Evolutionary conservation across 2,113 vertebrate species (phyloP).

Genomic region (Otus sunia): DNA sequence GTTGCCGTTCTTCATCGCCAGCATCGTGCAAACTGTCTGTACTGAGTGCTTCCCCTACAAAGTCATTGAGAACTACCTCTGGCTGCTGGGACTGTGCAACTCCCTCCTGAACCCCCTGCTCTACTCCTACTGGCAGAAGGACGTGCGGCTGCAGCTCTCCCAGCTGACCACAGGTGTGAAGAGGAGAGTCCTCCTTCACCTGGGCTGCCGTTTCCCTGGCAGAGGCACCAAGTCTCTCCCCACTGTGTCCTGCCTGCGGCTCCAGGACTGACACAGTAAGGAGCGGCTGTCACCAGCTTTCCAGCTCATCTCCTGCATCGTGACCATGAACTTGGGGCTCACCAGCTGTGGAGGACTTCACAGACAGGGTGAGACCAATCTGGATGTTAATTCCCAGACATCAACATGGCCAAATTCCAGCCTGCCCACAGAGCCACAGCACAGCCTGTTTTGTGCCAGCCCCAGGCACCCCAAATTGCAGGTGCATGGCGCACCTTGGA

Average conservation of each 20-base stretch:
- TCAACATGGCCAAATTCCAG: accelerated
- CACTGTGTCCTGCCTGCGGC: neutral
- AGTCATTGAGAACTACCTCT: constrained; percentile 84
- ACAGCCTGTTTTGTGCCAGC: accelerated
- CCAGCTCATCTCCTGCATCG: neutral
- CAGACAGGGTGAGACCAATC: neutral
- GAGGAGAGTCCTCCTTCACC: constrained; percentile 29
- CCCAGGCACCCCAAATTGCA: neutral
- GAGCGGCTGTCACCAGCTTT: neutral
- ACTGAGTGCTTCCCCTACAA: constrained; percentile 69
- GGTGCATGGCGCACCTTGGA: accelerated
- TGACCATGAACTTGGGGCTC: accelerated
- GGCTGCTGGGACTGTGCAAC: constrained; percentile 86
- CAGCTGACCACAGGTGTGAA: constrained; percentile 70
- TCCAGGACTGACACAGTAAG: neutral
- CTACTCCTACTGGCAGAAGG: constrained; percentile 88
- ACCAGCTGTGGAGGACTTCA: neutral
- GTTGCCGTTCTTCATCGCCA: constrained; percentile 85
- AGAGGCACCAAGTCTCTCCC: neutral
- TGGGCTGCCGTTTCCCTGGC: neutral
- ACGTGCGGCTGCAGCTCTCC: constrained; percentile 80
- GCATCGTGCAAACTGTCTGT: constrained; percentile 80
- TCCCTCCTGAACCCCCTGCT: constrained; percentile 89
- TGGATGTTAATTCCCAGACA: neutral
- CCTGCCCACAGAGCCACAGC: neutral